Evolutionary conservation across 2,888 invertebrate genomes (phyloP), one percentile per base, ranked within the genome.

Genomic region (Diachrysia chrysitis): DNA sequence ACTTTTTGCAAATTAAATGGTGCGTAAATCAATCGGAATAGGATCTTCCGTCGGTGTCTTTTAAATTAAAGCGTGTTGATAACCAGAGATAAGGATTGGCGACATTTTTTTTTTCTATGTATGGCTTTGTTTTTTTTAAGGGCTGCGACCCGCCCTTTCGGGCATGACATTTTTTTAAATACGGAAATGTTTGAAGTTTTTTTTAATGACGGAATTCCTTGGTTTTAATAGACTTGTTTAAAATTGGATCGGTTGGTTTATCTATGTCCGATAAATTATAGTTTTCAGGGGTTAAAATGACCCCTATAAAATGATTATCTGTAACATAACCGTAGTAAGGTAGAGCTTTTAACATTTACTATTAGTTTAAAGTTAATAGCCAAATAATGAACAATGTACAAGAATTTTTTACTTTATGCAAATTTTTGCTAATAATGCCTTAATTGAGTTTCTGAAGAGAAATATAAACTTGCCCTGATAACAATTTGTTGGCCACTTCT

Each of bases 61-160:
- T 75, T 54, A 68, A 78, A 66, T 74, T 66, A 66, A 88, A 32
- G 86, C 81, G 72, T 80, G 79, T 85, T 86, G 81, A 82, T 87
- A 83, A 73, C 66, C 54, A 64, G 63, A 84, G 91, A 91, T 91
- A 91, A 83, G 17, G 70, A 81, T 85, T 87, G 88, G 87, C 86
- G 85, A 86, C 85, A 69, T 65, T 56, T 70, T 79, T 76, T 78
- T 81, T 69, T 72, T 14, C 14, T 0, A 42, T 7, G 35, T 17
- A 48, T 5, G 6, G 7, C 19, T 25, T 9, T 1, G 6, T 32
- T 32, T 32, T 32, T 32, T 9, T 32, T 32, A 10, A 32, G 32
- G n/a, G 14, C 25, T 0, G 17, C 55, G 61, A 56, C 5, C 42
- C 62, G 42, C 46, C 4, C 37, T 48, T 35, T 53, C 37, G 61